Base-by-base conservation (phyloP, 2,888 invertebrate species). In the Caenorhabditis sinica region DNA sequence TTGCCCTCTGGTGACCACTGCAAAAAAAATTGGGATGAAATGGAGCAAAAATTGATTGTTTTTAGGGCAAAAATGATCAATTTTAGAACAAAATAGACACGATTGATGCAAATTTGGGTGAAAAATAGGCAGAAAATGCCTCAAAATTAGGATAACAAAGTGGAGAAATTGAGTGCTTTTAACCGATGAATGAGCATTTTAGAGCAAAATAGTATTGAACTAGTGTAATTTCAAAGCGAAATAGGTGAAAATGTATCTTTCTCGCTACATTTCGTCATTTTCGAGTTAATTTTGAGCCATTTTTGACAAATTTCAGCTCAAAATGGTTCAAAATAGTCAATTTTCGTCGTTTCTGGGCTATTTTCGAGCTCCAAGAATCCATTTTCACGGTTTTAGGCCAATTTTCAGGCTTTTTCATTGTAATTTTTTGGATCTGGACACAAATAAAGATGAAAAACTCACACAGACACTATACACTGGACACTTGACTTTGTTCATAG, bases 401-500 rank as follows among this genome's bases (percentile, higher is more conserved):
- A 6, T 33, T 33, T 33, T 33, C 5, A 33, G 33, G 4, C 33
- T 33, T 33, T 33, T 33, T 33, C 8, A 33, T 6, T 8, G 33
- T 8, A 33, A 33, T 33, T 33, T 33, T 33, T 33, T 33, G 2
- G 23, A 5, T 53, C 11, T 33, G n/a, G 25, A 40, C 0, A 20
- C 0, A 20, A 49, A 49, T 45, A 15, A 15, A 11, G 8, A 33
- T 45, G 0, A 15, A 49, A 28, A 82, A 93, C 94, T 93, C 92
- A 94, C 94, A 17, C 97, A 97, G 93, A 99, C 96, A 91, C 97
- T 97, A 93, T 99, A 99, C 91, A 99, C 97, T 0, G 99, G 99
- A 94, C 99, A 99, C 90, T 98, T 95, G 96, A 98, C 97, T 95
- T 99, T 99, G 94, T 99, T 99, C 75, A 98, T 98, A 11, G 99